Conservation (phyloP, 2,113 vertebrate species). For the Motacilla alba region DNA sequence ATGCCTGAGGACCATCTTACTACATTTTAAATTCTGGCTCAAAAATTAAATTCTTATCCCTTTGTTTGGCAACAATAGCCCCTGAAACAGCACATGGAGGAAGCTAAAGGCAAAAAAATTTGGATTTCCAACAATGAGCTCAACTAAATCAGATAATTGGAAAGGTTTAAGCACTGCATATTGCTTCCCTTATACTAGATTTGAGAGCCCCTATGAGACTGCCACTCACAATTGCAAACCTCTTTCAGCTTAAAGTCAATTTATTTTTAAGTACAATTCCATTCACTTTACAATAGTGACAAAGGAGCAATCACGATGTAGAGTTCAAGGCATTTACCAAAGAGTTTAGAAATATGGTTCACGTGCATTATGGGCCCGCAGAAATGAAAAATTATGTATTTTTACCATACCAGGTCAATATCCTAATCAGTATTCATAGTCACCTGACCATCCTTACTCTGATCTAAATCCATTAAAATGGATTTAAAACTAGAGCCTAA, state of each 20-base stretch:
- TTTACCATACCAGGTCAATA: neutral
- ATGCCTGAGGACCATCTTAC: neutral
- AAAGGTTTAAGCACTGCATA: neutral
- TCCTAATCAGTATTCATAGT: neutral
- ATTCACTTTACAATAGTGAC: neutral
- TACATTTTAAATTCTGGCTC: neutral
- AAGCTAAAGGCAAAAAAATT: neutral
- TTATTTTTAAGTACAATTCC: neutral
- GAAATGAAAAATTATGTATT: neutral
- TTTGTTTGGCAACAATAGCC: neutral
- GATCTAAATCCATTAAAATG: neutral
- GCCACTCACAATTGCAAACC: neutral
- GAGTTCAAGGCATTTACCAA: neutral
- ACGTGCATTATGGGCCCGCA: neutral
- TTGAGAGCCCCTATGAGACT: neutral
- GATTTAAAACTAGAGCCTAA: neutral
- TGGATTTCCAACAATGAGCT: neutral
- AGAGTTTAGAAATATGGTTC: neutral
- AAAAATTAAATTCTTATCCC: neutral
- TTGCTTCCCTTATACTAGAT: neutral
- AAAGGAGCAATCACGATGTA: accelerated
- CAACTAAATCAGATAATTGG: neutral
- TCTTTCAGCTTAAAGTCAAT: neutral
- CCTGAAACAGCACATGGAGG: neutral
- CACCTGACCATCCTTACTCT: neutral